Evolutionary conservation across 1,140 invertebrate genomes (phyloP).

Genomic region (Drosophila tani): DNA sequence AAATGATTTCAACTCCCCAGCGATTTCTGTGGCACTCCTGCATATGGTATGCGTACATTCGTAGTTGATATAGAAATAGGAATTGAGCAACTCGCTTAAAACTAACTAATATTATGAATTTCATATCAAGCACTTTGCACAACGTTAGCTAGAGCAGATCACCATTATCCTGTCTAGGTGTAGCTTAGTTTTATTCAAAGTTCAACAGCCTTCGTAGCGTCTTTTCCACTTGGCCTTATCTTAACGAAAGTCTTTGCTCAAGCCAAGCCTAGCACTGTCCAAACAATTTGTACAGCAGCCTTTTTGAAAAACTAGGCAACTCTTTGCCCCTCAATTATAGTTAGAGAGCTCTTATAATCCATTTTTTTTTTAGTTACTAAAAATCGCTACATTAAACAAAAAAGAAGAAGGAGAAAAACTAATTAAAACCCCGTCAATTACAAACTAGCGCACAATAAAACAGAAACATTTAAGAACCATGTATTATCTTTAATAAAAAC

Average conservation of each 20-base stretch:
- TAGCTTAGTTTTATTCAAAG: slow-evolving; percentile 10
- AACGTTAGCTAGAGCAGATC: not conserved
- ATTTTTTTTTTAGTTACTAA: too few species aligned
- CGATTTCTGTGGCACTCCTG: slow-evolving; percentile 1
- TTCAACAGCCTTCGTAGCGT: slow-evolving; percentile 15
- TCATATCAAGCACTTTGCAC: slow-evolving; percentile 13
- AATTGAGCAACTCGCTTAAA: not conserved
- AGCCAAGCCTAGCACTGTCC: slow-evolving; percentile 12
- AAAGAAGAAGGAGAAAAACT: too few species aligned
- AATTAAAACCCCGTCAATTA: slow-evolving; percentile 2
- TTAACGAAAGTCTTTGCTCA: slow-evolving; percentile 24
- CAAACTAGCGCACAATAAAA: slow-evolving; percentile 4
- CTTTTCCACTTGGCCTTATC: slow-evolving; percentile 45
- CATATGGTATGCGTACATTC: not conserved
- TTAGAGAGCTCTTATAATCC: not conserved
- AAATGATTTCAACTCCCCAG: not conserved
- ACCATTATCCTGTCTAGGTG: slow-evolving; percentile 25
- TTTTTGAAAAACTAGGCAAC: not conserved
- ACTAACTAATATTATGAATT: not conserved
- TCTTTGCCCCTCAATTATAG: slow-evolving; percentile 1
- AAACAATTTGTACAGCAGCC: slow-evolving; percentile 18
- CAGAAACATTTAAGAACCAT: not conserved
- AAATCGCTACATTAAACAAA: not conserved
- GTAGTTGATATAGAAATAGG: not conserved
- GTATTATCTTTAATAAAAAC: not conserved